These are phyloP conservation scores for Bruchidius siliquastri DNA, from an alignment of 2,888 invertebrate genomes.

Conservation along the genomic window DNA sequence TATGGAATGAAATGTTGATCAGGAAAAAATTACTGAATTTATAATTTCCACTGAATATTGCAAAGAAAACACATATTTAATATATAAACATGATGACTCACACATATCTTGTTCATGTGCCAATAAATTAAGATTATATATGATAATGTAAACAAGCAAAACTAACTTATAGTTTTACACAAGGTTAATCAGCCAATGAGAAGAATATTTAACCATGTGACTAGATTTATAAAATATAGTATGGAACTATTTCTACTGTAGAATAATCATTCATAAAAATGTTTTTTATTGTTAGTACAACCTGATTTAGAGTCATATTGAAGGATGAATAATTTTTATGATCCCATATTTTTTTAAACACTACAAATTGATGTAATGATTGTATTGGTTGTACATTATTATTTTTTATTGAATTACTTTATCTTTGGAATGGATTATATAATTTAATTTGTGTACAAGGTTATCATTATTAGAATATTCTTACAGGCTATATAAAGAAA, in stretches of 20 bases:
- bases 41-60: neutral
- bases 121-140: neutral
- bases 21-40: too few relatives aligned
- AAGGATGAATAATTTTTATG: neutral
- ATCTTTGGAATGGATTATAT: neutral
- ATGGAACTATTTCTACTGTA: neutral
- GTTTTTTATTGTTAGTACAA: too few relatives aligned
- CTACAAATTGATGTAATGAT: neutral
- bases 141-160: neutral
- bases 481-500: neutral
- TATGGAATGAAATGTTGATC: too few relatives aligned
- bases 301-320: too few relatives aligned
- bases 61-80: neutral
- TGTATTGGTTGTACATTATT: neutral
- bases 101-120: neutral
- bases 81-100: neutral
- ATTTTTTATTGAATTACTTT: too few relatives aligned
- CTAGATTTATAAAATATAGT: neutral
- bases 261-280: neutral
- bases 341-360: neutral
- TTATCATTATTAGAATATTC: neutral
- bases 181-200: neutral
- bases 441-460: neutral
- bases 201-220: neutral
- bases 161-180: neutral